phyloP scores from a whole-genome alignment of 2,113 vertebrate genomes.

The Corydoras sp. region DNA sequence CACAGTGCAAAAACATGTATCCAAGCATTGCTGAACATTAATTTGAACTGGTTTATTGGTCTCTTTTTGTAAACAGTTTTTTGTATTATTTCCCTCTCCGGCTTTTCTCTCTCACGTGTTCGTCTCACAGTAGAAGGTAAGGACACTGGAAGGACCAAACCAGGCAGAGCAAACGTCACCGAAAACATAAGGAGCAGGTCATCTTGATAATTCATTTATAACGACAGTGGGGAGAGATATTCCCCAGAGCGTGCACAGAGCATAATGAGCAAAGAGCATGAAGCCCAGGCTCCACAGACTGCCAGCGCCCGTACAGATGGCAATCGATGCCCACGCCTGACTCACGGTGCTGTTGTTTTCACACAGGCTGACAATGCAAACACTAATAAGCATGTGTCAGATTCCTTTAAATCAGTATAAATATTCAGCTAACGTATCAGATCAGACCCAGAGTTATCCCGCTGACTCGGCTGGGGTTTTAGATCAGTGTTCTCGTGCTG shows the following conservation, averaged over 20 bases:
- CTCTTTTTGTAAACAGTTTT: too few species aligned
- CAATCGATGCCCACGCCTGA: conserved; percentile 5
- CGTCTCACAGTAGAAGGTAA: background rate
- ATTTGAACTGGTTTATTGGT: too few species aligned
- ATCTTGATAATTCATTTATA: conserved; percentile 33
- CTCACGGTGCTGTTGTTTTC: conserved; percentile 14
- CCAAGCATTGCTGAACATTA: too few species aligned
- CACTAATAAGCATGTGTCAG: background rate
- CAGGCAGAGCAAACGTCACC: conserved; percentile 17
- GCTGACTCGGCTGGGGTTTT: too few species aligned
- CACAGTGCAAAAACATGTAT: too few species aligned
- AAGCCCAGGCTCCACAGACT: conserved; percentile 9
- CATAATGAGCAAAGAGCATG: conserved; percentile 13
- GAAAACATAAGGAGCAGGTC: conserved; percentile 6
- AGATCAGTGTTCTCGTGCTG: too few species aligned
- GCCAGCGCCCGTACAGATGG: conserved; percentile 8
- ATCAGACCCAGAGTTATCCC: too few species aligned
- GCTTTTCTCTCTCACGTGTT: background rate
- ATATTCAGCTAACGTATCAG: too few species aligned
- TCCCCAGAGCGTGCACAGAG: conserved; percentile 3
- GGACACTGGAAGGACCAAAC: conserved; percentile 10
- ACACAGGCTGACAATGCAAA: background rate
- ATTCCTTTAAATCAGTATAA: background rate
- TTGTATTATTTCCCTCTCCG: too few species aligned
- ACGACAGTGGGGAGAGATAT: background rate